These are phyloP conservation scores for Trichonephila clavipes DNA, from an alignment of 1,140 invertebrate genomes.

Conservation along the genomic window DNA sequence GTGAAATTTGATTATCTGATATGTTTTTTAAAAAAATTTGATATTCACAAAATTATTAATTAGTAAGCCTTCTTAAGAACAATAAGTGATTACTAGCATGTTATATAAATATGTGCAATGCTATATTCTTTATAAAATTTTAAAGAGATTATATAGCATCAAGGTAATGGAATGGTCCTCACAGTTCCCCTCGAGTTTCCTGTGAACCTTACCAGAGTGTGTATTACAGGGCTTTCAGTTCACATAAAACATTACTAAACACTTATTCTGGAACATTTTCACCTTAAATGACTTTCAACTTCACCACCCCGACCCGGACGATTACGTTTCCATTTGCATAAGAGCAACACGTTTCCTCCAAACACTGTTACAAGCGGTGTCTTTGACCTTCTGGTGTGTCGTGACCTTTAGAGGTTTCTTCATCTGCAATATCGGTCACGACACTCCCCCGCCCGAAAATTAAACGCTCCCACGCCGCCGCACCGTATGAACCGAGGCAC, in stretches of 20 bases:
- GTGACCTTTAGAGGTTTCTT: not conserved
- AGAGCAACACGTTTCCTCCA: not conserved
- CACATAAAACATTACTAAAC: not conserved
- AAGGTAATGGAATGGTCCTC: too few relatives aligned
- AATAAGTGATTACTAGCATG: too few relatives aligned
- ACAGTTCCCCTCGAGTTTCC: not conserved
- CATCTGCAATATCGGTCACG: slow-evolving; percentile 29
- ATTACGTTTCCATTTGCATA: not conserved
- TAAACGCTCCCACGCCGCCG: not conserved
- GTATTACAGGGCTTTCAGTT: not conserved
- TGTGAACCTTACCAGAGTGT: not conserved
- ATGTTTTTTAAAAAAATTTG: too few relatives aligned
- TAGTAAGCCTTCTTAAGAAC: too few relatives aligned
- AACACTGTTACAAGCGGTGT: not conserved
- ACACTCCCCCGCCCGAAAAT: not conserved
- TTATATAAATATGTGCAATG: too few relatives aligned
- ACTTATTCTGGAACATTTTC: not conserved
- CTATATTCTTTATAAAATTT: too few relatives aligned
- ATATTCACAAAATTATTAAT: too few relatives aligned
- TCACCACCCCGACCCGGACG: not conserved
- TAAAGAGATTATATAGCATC: too few relatives aligned
- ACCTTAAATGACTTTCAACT: not conserved
- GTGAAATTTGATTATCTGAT: too few relatives aligned
- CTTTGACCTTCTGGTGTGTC: slow-evolving; percentile 24
- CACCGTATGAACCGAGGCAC: not conserved